Percentiles rank a stretch among this genome's conserved stretches.
Evolutionary conservation across 2,113 vertebrate genomes (phyloP).

Genomic region (Heterotis niloticus): DNA sequence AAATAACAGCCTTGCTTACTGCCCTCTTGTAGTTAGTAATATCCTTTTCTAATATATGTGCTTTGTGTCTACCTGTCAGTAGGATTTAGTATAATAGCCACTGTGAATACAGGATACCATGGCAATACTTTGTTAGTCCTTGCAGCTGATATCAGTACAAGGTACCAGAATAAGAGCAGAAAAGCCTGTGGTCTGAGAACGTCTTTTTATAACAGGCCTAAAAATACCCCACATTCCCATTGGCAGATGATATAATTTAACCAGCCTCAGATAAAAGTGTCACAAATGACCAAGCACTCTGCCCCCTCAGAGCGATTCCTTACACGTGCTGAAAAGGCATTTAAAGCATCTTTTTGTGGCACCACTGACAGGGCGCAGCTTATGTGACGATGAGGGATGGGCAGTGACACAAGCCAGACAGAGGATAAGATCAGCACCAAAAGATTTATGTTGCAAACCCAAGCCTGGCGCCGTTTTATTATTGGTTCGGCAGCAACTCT

Average conservation of each 20-base stretch:
- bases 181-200: too few relatives aligned
- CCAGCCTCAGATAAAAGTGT: neutral
- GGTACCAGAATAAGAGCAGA: too few relatives aligned
- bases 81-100: too few relatives aligned
- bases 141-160: too few relatives aligned
- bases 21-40: too few relatives aligned
- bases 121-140: too few relatives aligned
- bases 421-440: conserved; percentile 40
- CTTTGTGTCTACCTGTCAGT: too few relatives aligned
- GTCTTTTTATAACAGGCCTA: too few relatives aligned
- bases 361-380: conserved; percentile 28
- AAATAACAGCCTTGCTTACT: too few relatives aligned
- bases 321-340: conserved; percentile 12
- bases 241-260: neutral
- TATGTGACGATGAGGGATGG: conserved; percentile 53
- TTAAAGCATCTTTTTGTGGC: conserved; percentile 26
- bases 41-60: too few relatives aligned
- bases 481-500: conserved; percentile 10
- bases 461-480: conserved; percentile 12
- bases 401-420: conserved; percentile 35
- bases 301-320: neutral
- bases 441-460: conserved; percentile 47
- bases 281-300: neutral
- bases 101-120: too few relatives aligned
- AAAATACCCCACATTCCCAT: too few relatives aligned